These are phyloP conservation scores for Manduca sexta DNA, from an alignment of 1,140 invertebrate species.

Conservation along the genomic window DNA sequence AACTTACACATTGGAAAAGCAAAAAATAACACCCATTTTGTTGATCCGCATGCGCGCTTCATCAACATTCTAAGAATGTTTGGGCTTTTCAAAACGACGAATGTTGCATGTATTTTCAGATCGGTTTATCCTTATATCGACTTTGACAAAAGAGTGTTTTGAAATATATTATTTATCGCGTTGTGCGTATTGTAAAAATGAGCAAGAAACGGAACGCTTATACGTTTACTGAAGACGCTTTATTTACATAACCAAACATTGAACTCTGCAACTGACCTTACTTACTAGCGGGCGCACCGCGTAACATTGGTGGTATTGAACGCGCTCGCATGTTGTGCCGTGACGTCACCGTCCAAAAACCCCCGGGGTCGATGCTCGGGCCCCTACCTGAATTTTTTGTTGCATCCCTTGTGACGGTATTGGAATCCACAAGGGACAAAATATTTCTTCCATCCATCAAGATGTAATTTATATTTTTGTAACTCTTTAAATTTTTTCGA, in stretches of 20 bases:
- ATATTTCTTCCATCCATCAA: background rate
- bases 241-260: conserved; percentile 5
- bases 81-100: conserved; percentile 28
- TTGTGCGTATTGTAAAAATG: background rate
- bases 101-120: conserved; percentile 25
- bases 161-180: background rate
- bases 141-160: background rate
- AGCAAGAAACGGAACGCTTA: no score
- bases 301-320: conserved; percentile 31
- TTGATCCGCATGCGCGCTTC: conserved; percentile 30
- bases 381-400: conserved; percentile 69
- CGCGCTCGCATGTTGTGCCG: conserved; percentile 18
- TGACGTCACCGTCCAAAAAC: conserved; percentile 57
- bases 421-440: conserved; percentile 32
- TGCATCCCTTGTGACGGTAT: conserved; percentile 53
- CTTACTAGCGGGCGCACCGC: conserved; percentile 1
- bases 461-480: conserved; percentile 10
- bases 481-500: conserved; percentile 6
- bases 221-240: no score
- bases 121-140: conserved; percentile 22
- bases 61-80: conserved; percentile 35
- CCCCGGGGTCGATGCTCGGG: conserved; percentile 59
- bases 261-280: conserved; percentile 8
- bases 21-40: conserved; percentile 56
- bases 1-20: conserved; percentile 53